Evolutionary conservation across 2,113 vertebrate genomes (phyloP).

Genomic region (Thunnus maccoyii): DNA sequence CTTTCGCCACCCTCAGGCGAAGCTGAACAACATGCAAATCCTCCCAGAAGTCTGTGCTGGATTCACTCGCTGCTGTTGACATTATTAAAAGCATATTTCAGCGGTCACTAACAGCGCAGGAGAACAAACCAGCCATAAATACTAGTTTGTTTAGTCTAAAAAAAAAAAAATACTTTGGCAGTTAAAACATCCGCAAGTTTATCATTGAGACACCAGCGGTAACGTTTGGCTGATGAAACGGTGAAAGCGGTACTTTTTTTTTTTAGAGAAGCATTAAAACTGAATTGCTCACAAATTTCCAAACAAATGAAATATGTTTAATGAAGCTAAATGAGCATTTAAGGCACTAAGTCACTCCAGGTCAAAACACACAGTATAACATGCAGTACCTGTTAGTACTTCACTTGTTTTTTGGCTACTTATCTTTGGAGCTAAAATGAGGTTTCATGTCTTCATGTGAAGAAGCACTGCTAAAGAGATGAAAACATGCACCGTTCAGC

Average conservation of each 20-base stretch:
- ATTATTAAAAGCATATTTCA: neutral
- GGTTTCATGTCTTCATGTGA: constrained; percentile 4
- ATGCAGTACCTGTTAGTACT: neutral
- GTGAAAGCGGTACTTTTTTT: no score
- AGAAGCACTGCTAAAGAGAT: neutral
- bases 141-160: constrained; percentile 7
- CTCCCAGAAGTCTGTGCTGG: neutral
- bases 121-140: constrained; percentile 1
- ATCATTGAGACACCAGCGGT: neutral
- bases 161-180: no score
- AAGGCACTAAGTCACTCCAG: neutral
- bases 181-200: neutral
- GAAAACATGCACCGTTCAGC: neutral
- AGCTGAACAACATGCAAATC: no score
- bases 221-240: no score
- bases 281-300: no score
- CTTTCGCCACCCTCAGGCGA: no score
- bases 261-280: no score
- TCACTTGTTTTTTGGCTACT: neutral
- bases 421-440: constrained; percentile 30
- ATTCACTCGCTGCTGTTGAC: neutral
- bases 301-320: no score
- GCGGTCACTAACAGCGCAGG: neutral
- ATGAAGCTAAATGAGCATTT: neutral
- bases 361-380: neutral